Evolutionary conservation across 2,797 vertebrate species (phyloP), one percentile per base, ranked within the genome.

Genomic region (Schizopygopsis malacanthus): DNA sequence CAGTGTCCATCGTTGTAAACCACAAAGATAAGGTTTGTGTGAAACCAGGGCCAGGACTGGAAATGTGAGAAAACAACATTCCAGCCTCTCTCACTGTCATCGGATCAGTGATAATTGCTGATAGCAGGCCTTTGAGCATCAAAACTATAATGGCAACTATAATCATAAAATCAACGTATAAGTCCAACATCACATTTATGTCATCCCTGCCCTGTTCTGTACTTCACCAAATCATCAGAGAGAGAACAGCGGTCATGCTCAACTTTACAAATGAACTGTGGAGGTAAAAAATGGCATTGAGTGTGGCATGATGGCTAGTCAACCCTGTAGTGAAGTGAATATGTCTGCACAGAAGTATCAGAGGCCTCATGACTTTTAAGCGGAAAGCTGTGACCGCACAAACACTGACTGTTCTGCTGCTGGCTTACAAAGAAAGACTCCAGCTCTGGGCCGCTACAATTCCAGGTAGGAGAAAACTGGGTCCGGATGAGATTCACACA

Each of bases 381-480:
- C 91, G 92, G 90, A 87, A 82, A 54, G 84, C 86, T 88, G 88
- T 83, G 85, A 84, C 90, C 91, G 90, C 90, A 95, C 95, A 96
- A 96, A 94, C 91, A 93, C 90, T 90, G 91, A 91, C 94, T 96
- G 93, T 93, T 93, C 92, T 87, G 84, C 86, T 91, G 90, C 79
- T 12, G 89, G 92, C 91, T 91, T 59, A 43, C 71, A 89, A 85
- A 88, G 82, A 91, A 85, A 28, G 22, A 59, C 50, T 83, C 41
- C 59, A 88, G 45, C 82, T 77, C 76, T 89, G 69, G 25, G 76
- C 71, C 39, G 25, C n/a, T 65, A 79, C 79, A 79, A 65, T 37
- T 63, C 50, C 18, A 45, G 56, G 77, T 63, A 78, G 41, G 12
- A 78, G 52, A 59, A n/a, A 39, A n/a, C 75, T 37, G 47, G 4